Base-by-base conservation (phyloP, 2,113 vertebrate species). In the Brachyistius frenatus region DNA sequence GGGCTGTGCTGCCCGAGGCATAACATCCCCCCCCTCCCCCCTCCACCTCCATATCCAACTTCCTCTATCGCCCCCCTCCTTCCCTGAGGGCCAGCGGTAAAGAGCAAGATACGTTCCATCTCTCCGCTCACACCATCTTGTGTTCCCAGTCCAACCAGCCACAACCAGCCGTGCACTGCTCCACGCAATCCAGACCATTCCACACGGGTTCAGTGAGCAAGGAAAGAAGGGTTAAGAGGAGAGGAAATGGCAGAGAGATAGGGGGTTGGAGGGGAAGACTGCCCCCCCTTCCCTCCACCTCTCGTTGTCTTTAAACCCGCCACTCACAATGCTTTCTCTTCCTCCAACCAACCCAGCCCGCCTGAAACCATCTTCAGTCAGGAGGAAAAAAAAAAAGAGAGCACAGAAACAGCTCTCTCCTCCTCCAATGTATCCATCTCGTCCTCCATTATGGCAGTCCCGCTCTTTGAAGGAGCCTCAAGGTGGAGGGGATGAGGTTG, bases 71-170 rank as follows among this genome's bases (percentile, higher is more conserved):
- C 61, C 41, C 64, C 23, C 65, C 68, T 33, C 47, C 14, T 46
- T 74, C 62, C 88, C 86, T 5, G 49, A 84, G 84, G 91, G 81
- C 62, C 66, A 55, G 49, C 1, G 2, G 81, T 77, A 86, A 93
- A 92, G 81, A 90, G 86, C 87, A 92, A 78, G 81, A 78, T 78
- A 70, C 54, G 15, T 83, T 85, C 75, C 62, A 67, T 86, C 35
- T 82, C 81, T 69, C 55, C 66, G n/a, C 68, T 73, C 74, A 88
- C 35, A 78, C 39, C 50, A 66, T 63, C 80, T 61, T 62, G 58
- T 60, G 36, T 79, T 72, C 61, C 82, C 66, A 55, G 75, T 78
- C 49, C 41, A 70, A 63, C 81, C 81, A 71, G 68, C 60, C 46
- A 15, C 31, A 32, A 63, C 73, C 46, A 37, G 74, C 32, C 74